Percentiles rank a stretch among this genome's conserved stretches.
phyloP scores from a whole-genome alignment of 2,888 invertebrate genomes.

The Drosophila yooni region DNA sequence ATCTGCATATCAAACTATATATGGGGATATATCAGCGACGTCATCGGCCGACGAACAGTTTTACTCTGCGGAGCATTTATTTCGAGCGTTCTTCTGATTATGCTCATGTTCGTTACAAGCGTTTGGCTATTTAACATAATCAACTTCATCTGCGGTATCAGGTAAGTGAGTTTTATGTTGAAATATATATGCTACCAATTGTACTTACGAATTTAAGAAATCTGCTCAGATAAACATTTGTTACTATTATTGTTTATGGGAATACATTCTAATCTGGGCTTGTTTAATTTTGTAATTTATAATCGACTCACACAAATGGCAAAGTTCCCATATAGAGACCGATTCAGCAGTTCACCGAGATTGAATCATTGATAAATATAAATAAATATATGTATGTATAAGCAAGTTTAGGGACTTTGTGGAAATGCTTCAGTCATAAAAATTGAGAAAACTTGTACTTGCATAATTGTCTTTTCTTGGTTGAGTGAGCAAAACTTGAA shows the following conservation, averaged over 20 bases:
- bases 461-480: background rate
- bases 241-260: background rate
- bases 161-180: conserved; percentile 56
- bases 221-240: too few relatives aligned
- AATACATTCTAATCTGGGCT: background rate
- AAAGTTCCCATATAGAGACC: background rate
- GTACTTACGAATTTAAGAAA: background rate
- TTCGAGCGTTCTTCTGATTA: conserved; percentile 67
- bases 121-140: conserved; percentile 79
- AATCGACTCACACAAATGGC: background rate
- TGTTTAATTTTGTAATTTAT: background rate
- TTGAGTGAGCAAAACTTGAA: background rate
- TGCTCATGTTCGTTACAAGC: conserved; percentile 81
- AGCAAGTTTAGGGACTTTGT: background rate
- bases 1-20: conserved; percentile 81
- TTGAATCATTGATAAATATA: background rate
- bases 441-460: background rate
- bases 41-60: conserved; percentile 74
- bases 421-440: background rate
- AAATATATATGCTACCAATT: background rate
- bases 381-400: background rate
- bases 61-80: conserved; percentile 68
- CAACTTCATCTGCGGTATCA: conserved; percentile 76
- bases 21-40: conserved; percentile 80
- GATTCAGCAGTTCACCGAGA: background rate